phyloP scores from a whole-genome alignment of 2,797 vertebrate species.

The Trachurus trachurus region DNA sequence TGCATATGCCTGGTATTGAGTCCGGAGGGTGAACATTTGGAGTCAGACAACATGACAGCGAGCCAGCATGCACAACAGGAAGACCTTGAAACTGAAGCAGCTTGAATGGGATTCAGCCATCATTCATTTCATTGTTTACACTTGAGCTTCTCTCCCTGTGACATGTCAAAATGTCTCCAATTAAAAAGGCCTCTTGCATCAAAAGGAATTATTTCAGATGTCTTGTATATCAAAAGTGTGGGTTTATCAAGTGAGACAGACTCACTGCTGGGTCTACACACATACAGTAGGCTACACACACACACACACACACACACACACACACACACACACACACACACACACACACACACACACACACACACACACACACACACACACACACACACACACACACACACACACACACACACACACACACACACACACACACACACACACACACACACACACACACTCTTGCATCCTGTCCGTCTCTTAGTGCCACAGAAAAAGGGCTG shows the following conservation, averaged over 20 bases:
- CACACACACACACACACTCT: constrained; percentile 14
- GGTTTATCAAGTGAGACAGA: neutral
- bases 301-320: neutral
- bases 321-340: constrained; percentile 1
- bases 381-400: constrained; percentile 10
- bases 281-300: too few relatives aligned
- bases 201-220: neutral
- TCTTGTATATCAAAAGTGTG: neutral
- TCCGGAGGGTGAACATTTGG: neutral
- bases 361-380: neutral
- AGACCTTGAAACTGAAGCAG: constrained; percentile 5
- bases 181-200: neutral
- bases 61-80: neutral
- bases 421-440: neutral
- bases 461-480: constrained; percentile 67
- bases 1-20: neutral
- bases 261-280: constrained; percentile 30
- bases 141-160: neutral
- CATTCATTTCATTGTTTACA: neutral
- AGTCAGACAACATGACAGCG: neutral
- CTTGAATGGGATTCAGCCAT: neutral
- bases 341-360: constrained; percentile 12
- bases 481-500: constrained; percentile 60
- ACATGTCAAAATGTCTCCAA: neutral
- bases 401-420: neutral